Conservation (phyloP, 2,888 invertebrate species). For the Mythimna pallens region DNA sequence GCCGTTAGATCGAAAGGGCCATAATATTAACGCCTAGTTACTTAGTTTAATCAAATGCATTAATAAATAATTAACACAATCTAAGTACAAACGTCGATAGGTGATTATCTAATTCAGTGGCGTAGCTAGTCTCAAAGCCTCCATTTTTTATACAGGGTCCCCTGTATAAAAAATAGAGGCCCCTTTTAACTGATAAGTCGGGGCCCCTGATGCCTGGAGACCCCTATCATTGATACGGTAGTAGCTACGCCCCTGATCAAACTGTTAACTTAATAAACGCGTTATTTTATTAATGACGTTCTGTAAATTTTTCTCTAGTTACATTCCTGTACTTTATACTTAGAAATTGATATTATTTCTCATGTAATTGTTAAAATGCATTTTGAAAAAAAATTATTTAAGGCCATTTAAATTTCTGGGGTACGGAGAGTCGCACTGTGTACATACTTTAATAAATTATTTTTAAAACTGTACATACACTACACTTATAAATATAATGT, state of each 20-base stretch:
- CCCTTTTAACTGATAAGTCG: no score
- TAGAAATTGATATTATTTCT: conserved; percentile 12
- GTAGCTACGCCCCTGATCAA: no score
- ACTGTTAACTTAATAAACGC: conserved; percentile 2
- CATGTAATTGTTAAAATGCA: background rate
- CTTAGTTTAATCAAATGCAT: conserved; percentile 15
- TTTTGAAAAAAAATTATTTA: conserved; percentile 6
- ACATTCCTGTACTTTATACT: conserved; percentile 24
- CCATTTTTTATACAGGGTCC: no score
- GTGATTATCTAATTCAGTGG: conserved; percentile 3
- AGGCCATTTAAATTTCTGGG: background rate
- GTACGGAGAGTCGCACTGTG: conserved; percentile 6
- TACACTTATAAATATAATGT: conserved; percentile 14
- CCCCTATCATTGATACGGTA: no score
- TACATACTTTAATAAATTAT: background rate
- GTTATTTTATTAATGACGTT: background rate
- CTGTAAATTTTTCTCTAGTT: conserved; percentile 9
- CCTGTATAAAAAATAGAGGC: no score
- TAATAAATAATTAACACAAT: background rate
- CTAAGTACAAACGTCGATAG: conserved; percentile 41
- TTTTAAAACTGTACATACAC: conserved; percentile 10
- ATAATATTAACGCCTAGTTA: conserved; percentile 53
- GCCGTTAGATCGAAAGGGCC: conserved; percentile 65
- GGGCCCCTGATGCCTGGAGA: no score
- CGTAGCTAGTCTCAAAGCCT: no score